Evolutionary conservation across 2,888 invertebrate species (phyloP), one percentile per base, ranked within the genome.

Genomic region (Marasmarcha lunaedactyla): DNA sequence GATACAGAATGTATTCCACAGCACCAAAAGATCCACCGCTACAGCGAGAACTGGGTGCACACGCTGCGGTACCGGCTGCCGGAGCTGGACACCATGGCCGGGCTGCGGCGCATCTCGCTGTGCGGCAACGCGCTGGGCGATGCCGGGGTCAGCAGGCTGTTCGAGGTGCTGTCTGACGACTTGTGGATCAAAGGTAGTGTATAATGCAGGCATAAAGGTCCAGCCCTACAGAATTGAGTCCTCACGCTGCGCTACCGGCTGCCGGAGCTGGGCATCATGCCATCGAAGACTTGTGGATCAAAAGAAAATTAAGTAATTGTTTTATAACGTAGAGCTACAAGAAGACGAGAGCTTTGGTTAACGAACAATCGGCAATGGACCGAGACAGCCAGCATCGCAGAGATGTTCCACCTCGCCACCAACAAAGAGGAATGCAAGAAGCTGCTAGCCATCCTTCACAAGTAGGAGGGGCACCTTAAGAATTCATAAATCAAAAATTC

Each of bases 1-100:
- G n/a, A n/a, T n/a, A n/a, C n/a, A n/a, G n/a, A n/a, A n/a, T n/a
- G n/a, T n/a, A n/a, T n/a, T n/a, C n/a, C 69, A 2, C 69, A 88
- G 78, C 86, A 86, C 50, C 90, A 90, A 59, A 90, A 90, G 58
- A 85, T 90, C 41, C 84, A 88, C 42, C 86, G 93, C 39, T 92
- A 90, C 59, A 90, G 91, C 48, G 92, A 93, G 58, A 90, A 90
- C 44, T 94, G 93, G 93, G 89, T 90, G 46, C 89, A 90, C 50
- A 92, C 92, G 5, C 63, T 94, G 39, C 86, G 93, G n/a, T 93
- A 92, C 59, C 86, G 90, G 11, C 81, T 89, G 36, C 91, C 93
- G 0, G 87, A 92, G 50, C 68, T 90, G n/a, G 89, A 89, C 43
- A 69, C 86, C 0, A 91, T 92, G 87, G 86, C 89, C 0, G 93